Evolutionary conservation across 2,113 vertebrate species (phyloP).

Genomic region (Myotis brandtii): DNA sequence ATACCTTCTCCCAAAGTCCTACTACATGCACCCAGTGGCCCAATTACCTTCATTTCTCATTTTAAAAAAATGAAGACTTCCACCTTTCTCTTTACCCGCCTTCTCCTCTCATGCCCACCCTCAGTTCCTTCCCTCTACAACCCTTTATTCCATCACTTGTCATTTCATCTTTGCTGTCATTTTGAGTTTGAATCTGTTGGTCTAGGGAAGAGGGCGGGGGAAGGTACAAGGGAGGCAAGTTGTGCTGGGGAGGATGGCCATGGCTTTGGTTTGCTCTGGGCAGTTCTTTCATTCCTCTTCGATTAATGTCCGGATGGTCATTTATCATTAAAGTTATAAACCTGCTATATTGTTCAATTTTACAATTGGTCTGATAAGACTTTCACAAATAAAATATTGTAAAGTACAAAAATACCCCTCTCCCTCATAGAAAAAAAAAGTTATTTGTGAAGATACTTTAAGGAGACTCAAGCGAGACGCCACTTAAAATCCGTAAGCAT

Average conservation of each 20-base stretch:
- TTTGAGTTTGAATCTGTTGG: not conserved
- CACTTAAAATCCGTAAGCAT: constrained; percentile 96
- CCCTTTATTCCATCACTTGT: not conserved
- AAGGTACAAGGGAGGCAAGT: not conserved
- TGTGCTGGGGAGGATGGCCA: accelerated
- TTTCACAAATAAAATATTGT: constrained; percentile 25
- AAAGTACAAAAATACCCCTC: not conserved
- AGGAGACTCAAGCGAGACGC: constrained; percentile 95
- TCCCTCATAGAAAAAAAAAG: not conserved
- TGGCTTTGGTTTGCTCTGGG: not conserved
- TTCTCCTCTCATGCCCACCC: too few relatives aligned
- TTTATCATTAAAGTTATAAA: not conserved
- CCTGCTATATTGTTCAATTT: not conserved
- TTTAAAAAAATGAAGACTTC: not conserved
- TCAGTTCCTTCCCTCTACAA: not conserved
- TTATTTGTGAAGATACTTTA: constrained; percentile 91
- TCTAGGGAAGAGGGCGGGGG: not conserved
- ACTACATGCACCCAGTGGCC: not conserved
- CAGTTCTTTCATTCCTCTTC: not conserved
- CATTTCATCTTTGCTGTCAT: not conserved
- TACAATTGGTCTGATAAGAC: not conserved
- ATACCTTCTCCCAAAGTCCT: not conserved
- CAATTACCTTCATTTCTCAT: not conserved
- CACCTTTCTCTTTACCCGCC: not conserved
- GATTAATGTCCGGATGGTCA: not conserved